Evolutionary conservation across 1,140 invertebrate species (phyloP).

Genomic region (Ladona fulva): DNA sequence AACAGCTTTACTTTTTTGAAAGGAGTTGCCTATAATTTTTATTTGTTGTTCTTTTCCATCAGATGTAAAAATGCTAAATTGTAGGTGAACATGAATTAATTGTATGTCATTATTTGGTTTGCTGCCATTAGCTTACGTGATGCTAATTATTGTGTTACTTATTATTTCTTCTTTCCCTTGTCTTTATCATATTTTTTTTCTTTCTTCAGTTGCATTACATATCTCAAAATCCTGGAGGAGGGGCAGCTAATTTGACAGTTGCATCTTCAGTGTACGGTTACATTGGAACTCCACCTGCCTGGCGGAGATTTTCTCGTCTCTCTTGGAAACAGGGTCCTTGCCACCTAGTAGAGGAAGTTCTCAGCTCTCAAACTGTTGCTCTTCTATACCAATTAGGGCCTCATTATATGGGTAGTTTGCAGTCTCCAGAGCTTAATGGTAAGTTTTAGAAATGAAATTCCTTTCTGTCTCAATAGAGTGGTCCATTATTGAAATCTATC

Average conservation of each 20-base stretch:
- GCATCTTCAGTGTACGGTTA: slow-evolving; percentile 88
- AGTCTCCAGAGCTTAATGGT: slow-evolving; percentile 63
- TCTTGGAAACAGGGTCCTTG: slow-evolving; percentile 93
- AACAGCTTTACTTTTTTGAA: too few species aligned
- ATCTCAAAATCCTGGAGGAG: slow-evolving; percentile 84
- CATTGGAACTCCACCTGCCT: slow-evolving; percentile 82
- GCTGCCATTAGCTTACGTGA: too few species aligned
- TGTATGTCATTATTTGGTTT: too few species aligned
- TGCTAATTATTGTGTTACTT: too few species aligned
- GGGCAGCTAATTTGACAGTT: slow-evolving; percentile 73
- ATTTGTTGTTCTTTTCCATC: too few species aligned
- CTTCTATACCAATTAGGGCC: slow-evolving; percentile 83
- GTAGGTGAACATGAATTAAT: too few species aligned
- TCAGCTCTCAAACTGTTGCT: slow-evolving; percentile 62
- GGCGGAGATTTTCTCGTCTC: slow-evolving; percentile 75
- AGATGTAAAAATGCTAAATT: too few species aligned
- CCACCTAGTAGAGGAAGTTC: slow-evolving; percentile 86
- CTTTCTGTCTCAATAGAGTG: too few species aligned
- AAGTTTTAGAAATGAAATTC: slow-evolving; percentile 16
- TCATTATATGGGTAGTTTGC: slow-evolving; percentile 78
- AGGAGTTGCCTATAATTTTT: too few species aligned
- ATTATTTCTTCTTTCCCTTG: too few species aligned
- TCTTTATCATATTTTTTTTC: too few species aligned
- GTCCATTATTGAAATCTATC: too few species aligned
- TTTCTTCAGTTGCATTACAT: slow-evolving; percentile 74